Conservation (phyloP, 2,797 vertebrate species). For the Hippoglossus hippoglossus region DNA sequence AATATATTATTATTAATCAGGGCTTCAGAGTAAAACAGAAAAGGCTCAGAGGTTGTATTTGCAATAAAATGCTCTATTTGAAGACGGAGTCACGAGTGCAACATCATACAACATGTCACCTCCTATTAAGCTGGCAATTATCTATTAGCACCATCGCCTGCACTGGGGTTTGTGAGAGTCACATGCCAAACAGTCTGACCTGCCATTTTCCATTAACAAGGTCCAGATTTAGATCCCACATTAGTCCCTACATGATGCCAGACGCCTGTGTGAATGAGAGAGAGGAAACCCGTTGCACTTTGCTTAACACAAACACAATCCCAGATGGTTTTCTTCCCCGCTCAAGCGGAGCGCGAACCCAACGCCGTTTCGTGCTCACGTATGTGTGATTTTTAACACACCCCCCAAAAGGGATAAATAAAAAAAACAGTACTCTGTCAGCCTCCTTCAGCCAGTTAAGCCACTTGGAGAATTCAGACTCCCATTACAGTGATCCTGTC, state of each 20-base stretch:
- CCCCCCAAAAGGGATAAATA: conserved; percentile 38
- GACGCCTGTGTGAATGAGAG: conserved; percentile 66
- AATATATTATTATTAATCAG: too few relatives aligned
- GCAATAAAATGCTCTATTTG: conserved; percentile 13
- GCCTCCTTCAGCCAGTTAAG: conserved; percentile 47
- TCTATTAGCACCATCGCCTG: conserved; percentile 74
- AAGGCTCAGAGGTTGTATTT: conserved; percentile 6
- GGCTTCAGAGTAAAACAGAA: not conserved
- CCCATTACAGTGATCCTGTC: conserved; percentile 28
- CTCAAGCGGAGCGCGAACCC: conserved; percentile 68
- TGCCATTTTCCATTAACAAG: conserved; percentile 76
- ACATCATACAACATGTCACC: conserved; percentile 66
- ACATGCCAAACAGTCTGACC: conserved; percentile 73
- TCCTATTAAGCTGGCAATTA: conserved; percentile 74
- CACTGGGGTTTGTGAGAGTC: conserved; percentile 68
- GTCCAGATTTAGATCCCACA: conserved; percentile 77
- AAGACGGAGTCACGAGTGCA: conserved; percentile 14
- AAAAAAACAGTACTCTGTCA: conserved; percentile 38
- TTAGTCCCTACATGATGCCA: conserved; percentile 71
- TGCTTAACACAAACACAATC: conserved; percentile 83
- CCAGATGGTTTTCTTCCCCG: conserved; percentile 82
- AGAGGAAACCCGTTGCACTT: conserved; percentile 78
- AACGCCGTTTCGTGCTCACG: conserved; percentile 63
- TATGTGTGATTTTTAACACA: conserved; percentile 78
- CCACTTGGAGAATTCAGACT: conserved; percentile 35